These are phyloP conservation scores for Excalfactoria chinensis DNA, from an alignment of 2,113 vertebrate genomes.

Conservation along the genomic window DNA sequence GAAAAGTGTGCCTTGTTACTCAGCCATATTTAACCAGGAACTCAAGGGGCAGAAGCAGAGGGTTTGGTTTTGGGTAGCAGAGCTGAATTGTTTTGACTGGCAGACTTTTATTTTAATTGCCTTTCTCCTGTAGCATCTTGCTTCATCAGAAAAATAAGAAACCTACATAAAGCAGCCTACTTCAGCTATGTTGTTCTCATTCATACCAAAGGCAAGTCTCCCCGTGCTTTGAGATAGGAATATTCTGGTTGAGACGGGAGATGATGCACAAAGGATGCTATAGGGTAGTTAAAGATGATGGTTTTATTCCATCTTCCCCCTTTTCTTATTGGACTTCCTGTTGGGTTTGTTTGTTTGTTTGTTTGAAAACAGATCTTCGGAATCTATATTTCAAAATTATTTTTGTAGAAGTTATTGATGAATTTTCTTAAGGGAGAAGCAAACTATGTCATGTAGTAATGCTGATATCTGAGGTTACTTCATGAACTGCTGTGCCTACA, in stretches of 20 bases:
- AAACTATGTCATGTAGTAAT: not conserved
- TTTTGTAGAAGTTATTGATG: not conserved
- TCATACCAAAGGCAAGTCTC: not conserved
- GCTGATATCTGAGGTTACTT: not conserved
- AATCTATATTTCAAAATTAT: not conserved
- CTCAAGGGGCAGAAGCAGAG: not conserved
- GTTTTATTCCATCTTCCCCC: not conserved
- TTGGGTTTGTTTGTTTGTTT: not conserved
- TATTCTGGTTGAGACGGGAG: not conserved
- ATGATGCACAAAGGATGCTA: not conserved
- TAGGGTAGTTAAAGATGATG: not conserved
- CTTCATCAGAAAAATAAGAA: not conserved
- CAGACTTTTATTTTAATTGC: not conserved
- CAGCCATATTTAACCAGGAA: not conserved
- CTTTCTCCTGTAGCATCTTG: not conserved
- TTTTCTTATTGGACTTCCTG: not conserved
- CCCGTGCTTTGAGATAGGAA: not conserved
- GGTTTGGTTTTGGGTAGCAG: not conserved
- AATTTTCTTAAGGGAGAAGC: not conserved
- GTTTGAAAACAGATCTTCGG: not conserved
- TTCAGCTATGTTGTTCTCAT: not conserved
- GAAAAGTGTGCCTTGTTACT: not conserved
- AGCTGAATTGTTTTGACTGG: not conserved
- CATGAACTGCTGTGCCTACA: not conserved
- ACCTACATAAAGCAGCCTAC: not conserved